Percentiles rank a stretch among this genome's conserved stretches.
Conservation (phyloP, 2,113 vertebrate genomes). For the Marmota monax region DNA sequence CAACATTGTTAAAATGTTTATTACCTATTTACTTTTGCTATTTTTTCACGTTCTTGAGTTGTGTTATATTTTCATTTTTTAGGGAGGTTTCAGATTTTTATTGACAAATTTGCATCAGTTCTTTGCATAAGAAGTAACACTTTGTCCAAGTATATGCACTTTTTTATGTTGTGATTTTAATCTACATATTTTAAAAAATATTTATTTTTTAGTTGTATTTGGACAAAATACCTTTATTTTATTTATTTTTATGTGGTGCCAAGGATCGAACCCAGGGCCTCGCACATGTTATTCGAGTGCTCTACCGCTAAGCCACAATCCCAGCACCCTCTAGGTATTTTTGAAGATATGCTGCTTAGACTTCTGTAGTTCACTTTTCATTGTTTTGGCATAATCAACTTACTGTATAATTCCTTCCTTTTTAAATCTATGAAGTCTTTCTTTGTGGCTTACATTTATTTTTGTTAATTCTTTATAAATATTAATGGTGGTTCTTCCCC, state of each 20-base stretch:
- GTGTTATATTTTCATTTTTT: not conserved
- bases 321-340: no score
- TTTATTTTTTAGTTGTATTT: no score
- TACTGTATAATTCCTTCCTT: not conserved
- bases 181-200: not conserved
- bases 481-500: not conserved
- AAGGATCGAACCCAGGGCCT: no score
- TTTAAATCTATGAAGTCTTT: not conserved
- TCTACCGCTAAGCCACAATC: no score
- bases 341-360: slow-evolving; percentile 3
- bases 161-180: slow-evolving; percentile 28
- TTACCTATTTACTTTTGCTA: not conserved
- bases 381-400: not conserved
- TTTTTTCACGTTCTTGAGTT: not conserved
- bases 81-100: not conserved
- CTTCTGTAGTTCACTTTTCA: not conserved
- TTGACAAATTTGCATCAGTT: not conserved
- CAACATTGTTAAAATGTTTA: not conserved
- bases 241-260: no score
- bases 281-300: no score
- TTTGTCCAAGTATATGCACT: not conserved
- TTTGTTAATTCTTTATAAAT: not conserved
- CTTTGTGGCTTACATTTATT: not conserved
- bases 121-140: not conserved
- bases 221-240: no score